Percentiles rank a stretch among this genome's conserved stretches.
phyloP scores from a whole-genome alignment of 1,140 invertebrate species.

The Proales similis region DNA sequence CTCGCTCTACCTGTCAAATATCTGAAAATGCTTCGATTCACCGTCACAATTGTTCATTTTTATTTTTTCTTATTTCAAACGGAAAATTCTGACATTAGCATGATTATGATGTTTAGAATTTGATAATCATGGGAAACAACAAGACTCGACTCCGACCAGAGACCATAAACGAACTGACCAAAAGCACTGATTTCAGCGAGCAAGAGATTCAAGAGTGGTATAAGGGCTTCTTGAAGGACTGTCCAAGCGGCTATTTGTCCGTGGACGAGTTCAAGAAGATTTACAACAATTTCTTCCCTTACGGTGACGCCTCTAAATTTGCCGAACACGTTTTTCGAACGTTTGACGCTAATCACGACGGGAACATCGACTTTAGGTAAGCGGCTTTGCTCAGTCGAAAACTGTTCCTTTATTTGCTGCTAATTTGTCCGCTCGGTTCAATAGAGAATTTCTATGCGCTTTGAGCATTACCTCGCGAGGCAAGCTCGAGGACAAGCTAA shows the following conservation, averaged over 20 bases:
- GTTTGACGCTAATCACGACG: conserved; percentile 33
- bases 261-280: conserved; percentile 35
- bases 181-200: conserved; percentile 31
- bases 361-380: conserved; percentile 35
- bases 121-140: conserved; percentile 35
- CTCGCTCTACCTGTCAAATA: too few species aligned
- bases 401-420: too few species aligned
- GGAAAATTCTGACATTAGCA: too few species aligned
- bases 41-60: too few species aligned
- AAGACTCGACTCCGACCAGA: conserved; percentile 27
- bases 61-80: too few species aligned
- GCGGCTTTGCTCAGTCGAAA: too few species aligned
- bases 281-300: conserved; percentile 32
- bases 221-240: conserved; percentile 36
- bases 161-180: conserved; percentile 17
- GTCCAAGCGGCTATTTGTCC: conserved; percentile 32
- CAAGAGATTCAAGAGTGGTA: conserved; percentile 37
- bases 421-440: not conserved
- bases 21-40: too few species aligned
- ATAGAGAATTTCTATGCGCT: conserved; percentile 54
- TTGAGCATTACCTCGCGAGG: conserved; percentile 30
- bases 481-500: conserved; percentile 34
- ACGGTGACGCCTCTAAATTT: conserved; percentile 28
- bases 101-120: too few species aligned
- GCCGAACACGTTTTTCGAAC: conserved; percentile 37